A percentile compares a stretch with the other conserved stretches of the same genome.
Evolutionary conservation across 2,113 vertebrate species (phyloP).

Genomic region (Rhynchomys soricoides): DNA sequence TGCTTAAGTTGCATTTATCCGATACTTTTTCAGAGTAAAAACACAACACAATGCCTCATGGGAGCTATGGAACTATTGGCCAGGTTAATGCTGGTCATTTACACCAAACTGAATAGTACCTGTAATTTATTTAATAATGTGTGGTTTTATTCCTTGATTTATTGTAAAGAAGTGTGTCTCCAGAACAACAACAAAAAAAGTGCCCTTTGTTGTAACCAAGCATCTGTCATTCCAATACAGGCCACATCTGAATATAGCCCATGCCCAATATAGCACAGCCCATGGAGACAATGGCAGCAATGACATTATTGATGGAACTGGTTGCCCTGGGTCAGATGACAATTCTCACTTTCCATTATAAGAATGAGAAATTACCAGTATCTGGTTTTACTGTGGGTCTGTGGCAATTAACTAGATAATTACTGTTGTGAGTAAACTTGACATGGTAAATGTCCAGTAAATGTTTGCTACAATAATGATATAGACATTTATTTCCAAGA

Average conservation of each 20-base stretch:
- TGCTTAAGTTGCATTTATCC: neutral
- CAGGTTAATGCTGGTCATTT: neutral
- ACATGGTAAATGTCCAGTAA: neutral
- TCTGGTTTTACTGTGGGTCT: neutral
- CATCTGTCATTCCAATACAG: neutral
- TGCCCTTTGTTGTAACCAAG: neutral
- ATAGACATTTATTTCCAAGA: neutral
- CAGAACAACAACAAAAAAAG: neutral
- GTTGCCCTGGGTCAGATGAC: neutral
- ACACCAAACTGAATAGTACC: neutral
- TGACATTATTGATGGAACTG: neutral
- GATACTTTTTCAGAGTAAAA: neutral
- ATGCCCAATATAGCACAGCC: too few relatives aligned
- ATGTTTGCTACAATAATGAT: neutral
- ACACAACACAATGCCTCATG: neutral
- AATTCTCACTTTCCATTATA: neutral
- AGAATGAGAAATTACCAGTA: neutral
- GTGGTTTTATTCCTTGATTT: conserved; percentile 13
- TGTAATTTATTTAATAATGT: neutral
- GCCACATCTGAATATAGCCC: neutral
- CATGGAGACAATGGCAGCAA: too few relatives aligned
- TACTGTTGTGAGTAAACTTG: neutral
- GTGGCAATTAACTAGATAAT: neutral
- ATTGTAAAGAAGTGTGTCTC: neutral
- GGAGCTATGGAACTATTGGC: neutral